Conservation (phyloP, 2,113 vertebrate genomes). For the Nibea coibor region DNA sequence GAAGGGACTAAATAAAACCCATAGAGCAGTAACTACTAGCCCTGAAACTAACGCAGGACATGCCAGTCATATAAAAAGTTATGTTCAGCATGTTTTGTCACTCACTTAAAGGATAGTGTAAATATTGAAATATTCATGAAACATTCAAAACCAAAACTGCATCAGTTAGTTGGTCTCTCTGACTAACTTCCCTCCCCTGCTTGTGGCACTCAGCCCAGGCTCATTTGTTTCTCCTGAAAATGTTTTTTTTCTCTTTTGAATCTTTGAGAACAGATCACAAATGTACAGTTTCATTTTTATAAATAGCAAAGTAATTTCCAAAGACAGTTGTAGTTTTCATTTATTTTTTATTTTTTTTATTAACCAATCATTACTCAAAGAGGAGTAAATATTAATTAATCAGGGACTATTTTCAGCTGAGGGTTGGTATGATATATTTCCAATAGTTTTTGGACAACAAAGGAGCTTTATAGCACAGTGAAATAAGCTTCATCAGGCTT, state of each 20-base stretch:
- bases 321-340: not conserved
- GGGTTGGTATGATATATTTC: no score
- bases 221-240: no score
- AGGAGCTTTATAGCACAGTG: constrained; percentile 6
- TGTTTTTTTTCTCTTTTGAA: no score
- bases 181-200: not conserved
- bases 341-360: not conserved
- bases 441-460: not conserved
- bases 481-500: constrained; percentile 2
- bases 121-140: not conserved
- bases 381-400: not conserved
- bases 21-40: no score
- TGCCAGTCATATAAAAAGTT: not conserved
- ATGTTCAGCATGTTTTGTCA: not conserved
- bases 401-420: no score
- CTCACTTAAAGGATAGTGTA: not conserved
- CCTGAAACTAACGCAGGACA: not conserved
- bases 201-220: not conserved
- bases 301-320: not conserved
- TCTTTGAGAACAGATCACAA: no score
- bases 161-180: not conserved
- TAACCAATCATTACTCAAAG: not conserved
- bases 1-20: no score
- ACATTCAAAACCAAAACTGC: not conserved
- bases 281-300: no score